Evolutionary conservation across 2,113 vertebrate species (phyloP), one percentile per base, ranked within the genome.

Genomic region (Hyperopisus bebe): DNA sequence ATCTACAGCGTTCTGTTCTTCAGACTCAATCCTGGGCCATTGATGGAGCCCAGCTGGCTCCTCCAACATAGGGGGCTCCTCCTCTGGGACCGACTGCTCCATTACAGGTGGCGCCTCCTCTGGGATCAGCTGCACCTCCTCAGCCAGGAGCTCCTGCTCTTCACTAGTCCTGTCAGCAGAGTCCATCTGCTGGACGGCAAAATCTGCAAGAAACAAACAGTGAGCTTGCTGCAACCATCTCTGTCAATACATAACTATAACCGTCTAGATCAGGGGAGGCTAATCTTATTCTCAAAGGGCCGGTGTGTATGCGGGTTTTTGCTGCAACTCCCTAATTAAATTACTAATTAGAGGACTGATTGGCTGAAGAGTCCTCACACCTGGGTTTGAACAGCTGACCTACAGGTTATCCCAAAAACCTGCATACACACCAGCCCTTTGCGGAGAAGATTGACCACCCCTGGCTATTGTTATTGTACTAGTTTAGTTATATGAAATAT

Each of bases 1-100:
- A 88, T 91, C 88, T 89, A 91, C 91, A 5, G 55, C 31, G 39
- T 90, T 90, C 1, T 27, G 44, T 42, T 91, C 91, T 27, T 91
- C 90, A 39, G 91, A 91, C 88, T 92, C 91, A 82, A 77, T 89
- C 53, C 47, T 80, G 15, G 39, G 19, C 27, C 66, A 70, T 44
- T 66, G 88, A 82, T 87, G 88, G 39, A 39, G 35, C 5, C 19
- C 19, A 35, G 17, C 66, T 44, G 39, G 39, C 27, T 91, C 89
- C 90, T 82, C 85, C 55, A 13, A 27, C 58, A 27, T 66, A n/a
- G 55, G 6, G 6, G 55, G 24, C 21, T 88, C 88, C 31, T 44
- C 17, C 53, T 58, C 15, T 85, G 51, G 39, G 53, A 58, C 39
- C 1, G 44, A 47, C 58, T 31, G 70, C 50, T 62, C 89, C 4